Evolutionary conservation across 2,113 vertebrate species (phyloP).

Genomic region (Furnarius figulus): DNA sequence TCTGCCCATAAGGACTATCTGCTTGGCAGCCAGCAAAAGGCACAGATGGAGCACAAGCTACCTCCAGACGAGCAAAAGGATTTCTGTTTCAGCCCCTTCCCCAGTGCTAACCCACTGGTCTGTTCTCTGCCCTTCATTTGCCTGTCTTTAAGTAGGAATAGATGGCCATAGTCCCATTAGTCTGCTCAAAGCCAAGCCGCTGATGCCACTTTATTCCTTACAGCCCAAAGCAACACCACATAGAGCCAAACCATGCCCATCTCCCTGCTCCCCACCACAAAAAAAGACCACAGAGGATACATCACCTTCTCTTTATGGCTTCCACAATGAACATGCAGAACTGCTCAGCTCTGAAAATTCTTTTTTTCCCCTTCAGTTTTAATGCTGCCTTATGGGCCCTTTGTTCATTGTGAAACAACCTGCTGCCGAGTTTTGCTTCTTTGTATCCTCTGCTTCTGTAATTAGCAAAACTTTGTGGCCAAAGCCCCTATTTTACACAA

Average conservation of each 20-base stretch:
- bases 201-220: neutral
- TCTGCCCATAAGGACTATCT: neutral
- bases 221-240: neutral
- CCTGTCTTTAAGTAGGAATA: neutral
- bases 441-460: neutral
- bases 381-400: neutral
- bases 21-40: neutral
- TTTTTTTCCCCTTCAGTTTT: neutral
- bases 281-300: neutral
- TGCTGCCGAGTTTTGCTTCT: neutral
- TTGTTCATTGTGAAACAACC: neutral
- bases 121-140: neutral
- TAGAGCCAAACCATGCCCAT: accelerated
- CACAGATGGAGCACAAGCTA: neutral
- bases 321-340: neutral
- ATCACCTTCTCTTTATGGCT: neutral
- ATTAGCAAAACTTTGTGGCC: neutral
- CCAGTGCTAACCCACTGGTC: neutral
- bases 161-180: accelerated
- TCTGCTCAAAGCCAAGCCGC: neutral
- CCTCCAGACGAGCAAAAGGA: neutral
- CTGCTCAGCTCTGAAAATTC: neutral
- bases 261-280: neutral
- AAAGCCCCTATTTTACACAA: neutral
- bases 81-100: neutral